These are phyloP conservation scores for Aphelocoma californica DNA, from an alignment of 2,797 vertebrate species.

Conservation along the genomic window DNA sequence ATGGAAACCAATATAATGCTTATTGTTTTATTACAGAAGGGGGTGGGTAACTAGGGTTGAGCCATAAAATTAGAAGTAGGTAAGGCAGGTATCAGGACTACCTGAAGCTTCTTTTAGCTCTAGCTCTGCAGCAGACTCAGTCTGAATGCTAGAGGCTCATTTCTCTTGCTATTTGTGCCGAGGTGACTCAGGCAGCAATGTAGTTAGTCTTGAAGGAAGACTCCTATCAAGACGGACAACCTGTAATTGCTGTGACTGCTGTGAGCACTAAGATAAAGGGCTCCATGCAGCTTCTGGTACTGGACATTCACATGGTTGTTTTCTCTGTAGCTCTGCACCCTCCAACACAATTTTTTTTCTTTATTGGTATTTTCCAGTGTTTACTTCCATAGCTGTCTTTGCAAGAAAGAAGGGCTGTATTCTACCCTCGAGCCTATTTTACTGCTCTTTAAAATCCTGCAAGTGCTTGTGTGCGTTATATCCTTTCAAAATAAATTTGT, in stretches of 20 bases:
- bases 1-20: background rate
- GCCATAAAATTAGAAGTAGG: background rate
- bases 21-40: background rate
- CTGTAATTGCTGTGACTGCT: background rate
- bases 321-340: background rate
- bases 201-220: background rate
- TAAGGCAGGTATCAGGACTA: background rate
- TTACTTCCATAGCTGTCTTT: background rate
- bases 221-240: background rate
- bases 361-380: background rate
- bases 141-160: background rate
- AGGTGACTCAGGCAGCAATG: background rate
- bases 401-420: background rate
- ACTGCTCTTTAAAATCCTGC: background rate
- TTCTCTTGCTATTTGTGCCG: background rate
- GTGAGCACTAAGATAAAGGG: background rate
- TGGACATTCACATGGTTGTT: background rate
- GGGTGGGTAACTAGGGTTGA: background rate
- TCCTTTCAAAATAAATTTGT: background rate
- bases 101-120: background rate
- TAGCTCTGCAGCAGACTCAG: background rate
- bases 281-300: background rate
- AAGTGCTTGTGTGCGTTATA: fast-evolving
- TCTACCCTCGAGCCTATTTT: background rate
- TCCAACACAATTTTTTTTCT: background rate